phyloP scores from a whole-genome alignment of 2,797 vertebrate genomes.

The Morelia viridis region DNA sequence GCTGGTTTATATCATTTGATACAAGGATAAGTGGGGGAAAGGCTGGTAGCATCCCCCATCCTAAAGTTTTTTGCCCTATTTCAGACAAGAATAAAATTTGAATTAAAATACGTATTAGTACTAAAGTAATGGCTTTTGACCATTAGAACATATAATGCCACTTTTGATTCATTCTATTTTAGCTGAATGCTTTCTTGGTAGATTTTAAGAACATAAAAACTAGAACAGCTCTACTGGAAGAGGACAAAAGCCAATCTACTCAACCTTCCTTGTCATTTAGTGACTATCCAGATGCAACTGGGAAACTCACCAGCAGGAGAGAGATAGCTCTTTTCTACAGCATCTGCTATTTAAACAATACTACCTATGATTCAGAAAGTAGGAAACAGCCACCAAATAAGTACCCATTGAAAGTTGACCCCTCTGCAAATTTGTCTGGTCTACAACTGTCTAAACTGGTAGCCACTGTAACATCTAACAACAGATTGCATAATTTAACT shows the following conservation, averaged over 20 bases:
- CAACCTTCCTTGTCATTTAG: not conserved
- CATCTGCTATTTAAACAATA: not conserved
- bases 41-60: not conserved
- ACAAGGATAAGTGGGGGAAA: rapidly evolving
- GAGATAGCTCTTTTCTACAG: not conserved
- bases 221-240: not conserved
- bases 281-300: not conserved
- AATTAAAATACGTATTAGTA: not conserved
- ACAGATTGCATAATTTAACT: not conserved
- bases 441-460: not conserved
- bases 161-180: not conserved
- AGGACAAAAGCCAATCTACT: not conserved
- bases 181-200: not conserved
- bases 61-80: not conserved
- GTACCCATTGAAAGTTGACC: not conserved
- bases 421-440: not conserved
- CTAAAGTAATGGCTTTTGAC: not conserved
- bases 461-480: not conserved
- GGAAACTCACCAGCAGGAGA: not conserved
- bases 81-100: not conserved
- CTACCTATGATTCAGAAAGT: not conserved
- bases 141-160: not conserved
- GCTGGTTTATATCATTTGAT: not conserved
- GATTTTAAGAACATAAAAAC: not conserved
- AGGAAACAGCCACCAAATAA: not conserved